Base-by-base conservation (phyloP, 2,797 vertebrate species). In the Enoplosus armatus region DNA sequence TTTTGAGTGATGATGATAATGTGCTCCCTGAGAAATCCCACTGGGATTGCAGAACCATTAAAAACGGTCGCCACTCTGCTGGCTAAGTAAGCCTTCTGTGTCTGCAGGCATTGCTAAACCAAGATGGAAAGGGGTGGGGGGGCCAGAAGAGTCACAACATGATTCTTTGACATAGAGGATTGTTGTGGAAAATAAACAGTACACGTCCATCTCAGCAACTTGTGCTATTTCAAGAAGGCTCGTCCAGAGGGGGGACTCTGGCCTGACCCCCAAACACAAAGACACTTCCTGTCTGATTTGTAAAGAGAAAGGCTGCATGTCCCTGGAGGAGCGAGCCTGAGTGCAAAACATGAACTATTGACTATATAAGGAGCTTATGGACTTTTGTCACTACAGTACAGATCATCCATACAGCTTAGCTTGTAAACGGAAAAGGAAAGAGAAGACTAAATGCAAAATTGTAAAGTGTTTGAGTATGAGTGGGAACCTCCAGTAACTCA, bases 241-340 rank as follows among this genome's bases (percentile, higher is more conserved):
- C 6, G 6, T 85, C 82, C 82, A 82, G 72, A 31, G 31, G 11
- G 61, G 77, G 53, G 69, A 64, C 78, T 86, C 66, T 71, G 73
- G 27, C 22, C 77, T 88, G 86, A 85, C 77, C 83, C 55, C 56
- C 8, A 29, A 78, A 88, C 72, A 92, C 87, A 92, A 90, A 87
- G 84, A 85, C 77, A 86, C 79, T 93, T 93, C 92, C 84, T 89
- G 87, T 90, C 72, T 66, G 83, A 87, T 90, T 69, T 76, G 73
- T 68, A 77, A 83, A 89, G 79, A 89, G 77, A 87, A 86, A 77
- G 26, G 55, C 80, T 53, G 54, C 22, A 24, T 61, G 56, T 87
- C 90, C 85, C 87, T 2, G 12, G 83, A 84, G 85, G 62, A 85
- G 41, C 6, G 7, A 43, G 37, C 58, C 68, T n/a, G 56, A 81